phyloP scores from a whole-genome alignment of 2,888 invertebrate genomes.

The Drosophila testacea region DNA sequence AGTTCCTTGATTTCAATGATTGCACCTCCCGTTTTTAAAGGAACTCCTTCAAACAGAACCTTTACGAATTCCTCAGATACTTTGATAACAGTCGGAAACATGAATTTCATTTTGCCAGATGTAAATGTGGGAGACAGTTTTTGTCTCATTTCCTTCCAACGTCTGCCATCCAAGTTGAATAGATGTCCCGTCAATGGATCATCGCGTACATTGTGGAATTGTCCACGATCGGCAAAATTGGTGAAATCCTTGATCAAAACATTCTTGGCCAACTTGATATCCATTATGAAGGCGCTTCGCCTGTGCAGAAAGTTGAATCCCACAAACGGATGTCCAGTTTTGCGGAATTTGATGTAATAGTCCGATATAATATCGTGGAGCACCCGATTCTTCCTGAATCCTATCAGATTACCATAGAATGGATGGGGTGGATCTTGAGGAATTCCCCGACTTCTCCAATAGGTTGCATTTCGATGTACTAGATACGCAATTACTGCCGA shows the following conservation, averaged over 20 bases:
- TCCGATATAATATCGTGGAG: constrained; percentile 36
- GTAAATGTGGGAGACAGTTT: constrained; percentile 82
- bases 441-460: constrained; percentile 49
- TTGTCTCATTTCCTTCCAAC: constrained; percentile 85
- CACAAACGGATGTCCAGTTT: constrained; percentile 48
- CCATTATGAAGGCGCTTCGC: constrained; percentile 59
- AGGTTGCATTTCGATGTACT: constrained; percentile 42
- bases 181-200: constrained; percentile 83
- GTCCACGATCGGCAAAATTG: constrained; percentile 83
- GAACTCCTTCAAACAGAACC: constrained; percentile 52
- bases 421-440: constrained; percentile 55
- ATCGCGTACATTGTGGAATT: constrained; percentile 77
- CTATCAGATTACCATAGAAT: constrained; percentile 48
- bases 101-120: constrained; percentile 76
- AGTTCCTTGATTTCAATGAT: constrained; percentile 85
- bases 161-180: constrained; percentile 81
- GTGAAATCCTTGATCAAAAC: constrained; percentile 73
- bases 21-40: constrained; percentile 15
- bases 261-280: constrained; percentile 62
- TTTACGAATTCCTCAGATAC: constrained; percentile 58
- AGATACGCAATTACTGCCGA: constrained; percentile 39
- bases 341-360: constrained; percentile 54
- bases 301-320: constrained; percentile 68
- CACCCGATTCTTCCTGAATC: constrained; percentile 42
- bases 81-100: constrained; percentile 65